These are phyloP conservation scores for Chiroxiphia lanceolata DNA, from an alignment of 2,797 vertebrate species.

Conservation along the genomic window DNA sequence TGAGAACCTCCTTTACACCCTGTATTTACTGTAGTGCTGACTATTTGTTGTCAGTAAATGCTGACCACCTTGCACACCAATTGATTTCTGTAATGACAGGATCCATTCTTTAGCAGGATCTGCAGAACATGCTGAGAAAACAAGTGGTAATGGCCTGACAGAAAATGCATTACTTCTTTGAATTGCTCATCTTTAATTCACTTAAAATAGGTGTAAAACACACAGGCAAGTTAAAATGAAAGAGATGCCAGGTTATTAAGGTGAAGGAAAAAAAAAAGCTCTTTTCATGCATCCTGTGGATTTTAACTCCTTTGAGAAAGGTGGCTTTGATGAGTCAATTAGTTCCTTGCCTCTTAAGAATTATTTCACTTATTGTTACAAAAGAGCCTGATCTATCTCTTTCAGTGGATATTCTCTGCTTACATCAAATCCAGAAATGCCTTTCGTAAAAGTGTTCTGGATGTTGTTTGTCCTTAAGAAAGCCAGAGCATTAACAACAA, in stretches of 20 bases:
- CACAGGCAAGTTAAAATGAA: not conserved
- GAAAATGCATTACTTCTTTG: not conserved
- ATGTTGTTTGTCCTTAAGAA: not conserved
- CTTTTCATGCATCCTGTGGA: not conserved
- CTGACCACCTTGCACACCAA: not conserved
- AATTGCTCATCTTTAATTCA: constrained; percentile 33
- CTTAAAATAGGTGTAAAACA: constrained; percentile 4
- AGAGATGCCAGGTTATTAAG: not conserved
- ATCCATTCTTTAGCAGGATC: constrained; percentile 3
- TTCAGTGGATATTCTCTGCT: not conserved
- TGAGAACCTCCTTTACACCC: not conserved
- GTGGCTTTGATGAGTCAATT: constrained; percentile 14
- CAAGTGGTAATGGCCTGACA: not conserved
- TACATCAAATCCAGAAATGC: not conserved
- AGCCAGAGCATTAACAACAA: not conserved
- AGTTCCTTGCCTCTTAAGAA: not conserved
- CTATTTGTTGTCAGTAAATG: not conserved
- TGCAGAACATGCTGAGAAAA: constrained; percentile 23
- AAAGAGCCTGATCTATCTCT: not conserved
- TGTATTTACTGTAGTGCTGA: not conserved
- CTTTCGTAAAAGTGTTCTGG: not conserved
- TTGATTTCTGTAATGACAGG: not conserved
- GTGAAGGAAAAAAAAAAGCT: not conserved
- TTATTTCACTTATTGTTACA: not conserved
- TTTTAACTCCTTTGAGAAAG: constrained; percentile 26